Conservation (phyloP, 2,797 vertebrate species). For the Thamnophis elegans region DNA sequence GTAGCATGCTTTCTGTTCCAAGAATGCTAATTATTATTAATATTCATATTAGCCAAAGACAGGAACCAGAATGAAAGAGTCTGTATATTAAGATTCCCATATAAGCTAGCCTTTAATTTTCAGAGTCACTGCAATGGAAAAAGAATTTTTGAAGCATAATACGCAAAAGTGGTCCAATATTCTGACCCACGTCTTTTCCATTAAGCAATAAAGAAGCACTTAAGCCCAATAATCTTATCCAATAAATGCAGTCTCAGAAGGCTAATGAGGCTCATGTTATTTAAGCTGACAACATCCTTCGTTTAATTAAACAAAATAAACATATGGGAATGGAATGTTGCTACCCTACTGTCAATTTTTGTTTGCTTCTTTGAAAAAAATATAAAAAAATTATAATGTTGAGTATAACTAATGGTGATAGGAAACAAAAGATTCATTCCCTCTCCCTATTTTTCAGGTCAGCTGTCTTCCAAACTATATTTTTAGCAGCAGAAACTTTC, state of each 20-base stretch:
- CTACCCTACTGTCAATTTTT: conserved; percentile 23
- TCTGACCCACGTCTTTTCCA: conserved; percentile 49
- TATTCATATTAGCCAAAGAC: background rate
- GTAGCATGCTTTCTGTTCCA: background rate
- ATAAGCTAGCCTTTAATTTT: conserved; percentile 44
- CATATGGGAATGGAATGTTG: background rate
- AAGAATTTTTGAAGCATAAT: conserved; percentile 42
- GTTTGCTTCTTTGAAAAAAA: conserved; percentile 8
- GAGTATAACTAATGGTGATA: background rate
- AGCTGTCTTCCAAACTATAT: background rate
- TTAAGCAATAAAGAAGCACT: conserved; percentile 54
- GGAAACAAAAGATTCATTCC: background rate
- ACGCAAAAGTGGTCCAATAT: conserved; percentile 40
- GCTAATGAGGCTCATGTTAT: conserved; percentile 44
- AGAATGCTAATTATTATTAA: background rate
- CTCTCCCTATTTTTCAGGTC: background rate
- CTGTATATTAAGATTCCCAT: conserved; percentile 13
- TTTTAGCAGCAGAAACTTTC: background rate
- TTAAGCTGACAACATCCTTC: conserved; percentile 44
- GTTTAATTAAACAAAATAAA: conserved; percentile 53
- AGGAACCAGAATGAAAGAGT: background rate
- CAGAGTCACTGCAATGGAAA: background rate
- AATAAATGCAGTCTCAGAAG: conserved; percentile 38
- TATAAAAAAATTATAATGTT: background rate
- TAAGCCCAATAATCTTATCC: conserved; percentile 30